These are phyloP conservation scores for Mya arenaria DNA, from an alignment of 1,140 invertebrate species.

Conservation along the genomic window DNA sequence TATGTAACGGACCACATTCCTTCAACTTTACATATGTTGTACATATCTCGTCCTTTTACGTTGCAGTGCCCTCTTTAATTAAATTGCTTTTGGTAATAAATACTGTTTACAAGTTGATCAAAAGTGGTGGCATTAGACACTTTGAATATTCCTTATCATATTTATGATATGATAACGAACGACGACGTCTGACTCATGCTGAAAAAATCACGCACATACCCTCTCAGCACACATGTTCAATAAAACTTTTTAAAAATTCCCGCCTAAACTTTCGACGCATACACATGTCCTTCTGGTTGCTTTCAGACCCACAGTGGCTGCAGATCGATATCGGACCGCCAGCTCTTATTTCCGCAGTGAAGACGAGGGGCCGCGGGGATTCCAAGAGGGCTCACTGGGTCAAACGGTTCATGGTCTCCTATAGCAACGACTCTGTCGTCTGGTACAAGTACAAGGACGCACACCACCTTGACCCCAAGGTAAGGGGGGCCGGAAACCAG, in stretches of 20 bases:
- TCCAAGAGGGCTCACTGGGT: conserved; percentile 83
- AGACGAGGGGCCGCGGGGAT: conserved; percentile 84
- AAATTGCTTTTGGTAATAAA: too few species aligned
- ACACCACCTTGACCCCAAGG: conserved; percentile 83
- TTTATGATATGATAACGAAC: too few species aligned
- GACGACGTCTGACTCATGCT: too few species aligned
- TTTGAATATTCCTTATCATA: too few species aligned
- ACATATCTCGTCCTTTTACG: too few species aligned
- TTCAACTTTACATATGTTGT: too few species aligned
- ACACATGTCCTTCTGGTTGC: neutral
- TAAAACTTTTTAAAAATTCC: neutral
- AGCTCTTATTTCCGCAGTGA: conserved; percentile 83
- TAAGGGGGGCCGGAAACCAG: conserved; percentile 72
- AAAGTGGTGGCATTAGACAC: too few species aligned
- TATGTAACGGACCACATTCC: too few species aligned
- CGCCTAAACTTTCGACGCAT: neutral
- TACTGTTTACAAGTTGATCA: too few species aligned
- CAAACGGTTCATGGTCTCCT: conserved; percentile 83
- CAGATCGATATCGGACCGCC: conserved; percentile 85
- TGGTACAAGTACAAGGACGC: conserved; percentile 85
- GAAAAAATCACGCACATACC: too few species aligned
- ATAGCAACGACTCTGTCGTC: conserved; percentile 83
- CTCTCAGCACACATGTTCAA: too few species aligned
- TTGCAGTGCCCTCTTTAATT: too few species aligned
- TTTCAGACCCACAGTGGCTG: conserved; percentile 84